Percentiles rank a stretch among this genome's conserved stretches.
Conservation (phyloP, 2,888 invertebrate species). For the Tenthredo distinguenda region DNA sequence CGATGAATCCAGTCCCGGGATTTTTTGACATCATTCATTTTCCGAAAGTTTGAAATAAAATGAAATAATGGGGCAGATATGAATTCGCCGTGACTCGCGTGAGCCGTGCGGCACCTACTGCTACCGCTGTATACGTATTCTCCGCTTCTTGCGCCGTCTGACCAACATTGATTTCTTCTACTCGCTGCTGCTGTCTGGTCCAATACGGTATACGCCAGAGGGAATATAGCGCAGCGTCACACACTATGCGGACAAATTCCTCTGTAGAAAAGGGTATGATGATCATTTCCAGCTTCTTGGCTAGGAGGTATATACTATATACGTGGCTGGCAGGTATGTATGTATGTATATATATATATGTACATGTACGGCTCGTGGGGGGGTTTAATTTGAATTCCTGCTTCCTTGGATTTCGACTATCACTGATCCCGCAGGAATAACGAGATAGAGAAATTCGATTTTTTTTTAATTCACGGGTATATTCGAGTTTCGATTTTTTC, state of each 20-base stretch:
- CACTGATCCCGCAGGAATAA: background rate
- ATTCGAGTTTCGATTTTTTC: background rate
- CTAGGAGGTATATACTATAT: background rate
- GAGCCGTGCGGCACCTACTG: background rate
- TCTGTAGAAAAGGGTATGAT: constrained; percentile 10
- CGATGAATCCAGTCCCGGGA: too few species aligned
- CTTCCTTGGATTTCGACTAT: background rate
- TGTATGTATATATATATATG: background rate
- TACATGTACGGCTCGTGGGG: background rate
- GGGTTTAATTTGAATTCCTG: background rate
- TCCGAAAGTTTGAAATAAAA: background rate
- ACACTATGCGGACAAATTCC: constrained; percentile 32
- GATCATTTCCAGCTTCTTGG: background rate
- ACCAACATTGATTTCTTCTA: constrained; percentile 67
- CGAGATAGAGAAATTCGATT: background rate
- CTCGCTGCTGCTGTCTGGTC: constrained; percentile 62
- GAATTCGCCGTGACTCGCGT: background rate
- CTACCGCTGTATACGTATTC: background rate
- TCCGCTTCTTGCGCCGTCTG: constrained; percentile 54
- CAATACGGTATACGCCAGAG: constrained; percentile 56
- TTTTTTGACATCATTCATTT: too few species aligned
- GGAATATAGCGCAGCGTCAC: constrained; percentile 24
- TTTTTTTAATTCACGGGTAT: background rate
- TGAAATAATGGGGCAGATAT: background rate
- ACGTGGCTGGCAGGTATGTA: background rate